Base-by-base conservation (phyloP, 2,888 invertebrate species). In the Dendrolimus pini region DNA sequence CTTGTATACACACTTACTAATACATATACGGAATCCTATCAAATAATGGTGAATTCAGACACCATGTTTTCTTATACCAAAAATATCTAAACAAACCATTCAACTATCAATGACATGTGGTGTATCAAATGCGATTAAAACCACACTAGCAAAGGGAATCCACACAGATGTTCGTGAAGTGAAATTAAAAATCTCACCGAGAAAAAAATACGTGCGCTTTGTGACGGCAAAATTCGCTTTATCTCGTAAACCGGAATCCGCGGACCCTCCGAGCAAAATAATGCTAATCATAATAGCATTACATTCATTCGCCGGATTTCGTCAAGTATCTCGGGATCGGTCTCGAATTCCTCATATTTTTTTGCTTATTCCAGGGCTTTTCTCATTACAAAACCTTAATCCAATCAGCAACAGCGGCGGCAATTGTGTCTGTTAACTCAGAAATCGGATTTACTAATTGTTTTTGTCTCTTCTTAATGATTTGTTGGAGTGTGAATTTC, bases 281-380 rank as follows among this genome's bases (percentile, higher is more conserved):
- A 89, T 87, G 87, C 89, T 89, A 89, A 90, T 90, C 87, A 83
- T 89, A 89, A 89, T 88, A 80, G 84, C 82, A 89, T 88, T 89
- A 89, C 87, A 85, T 88, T 88, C 85, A 87, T 88, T 87, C 85
- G 77, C 65, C 68, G 85, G 81, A 85, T 85, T 83, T 85, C 82
- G 82, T 89, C 82, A 83, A 89, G 89, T 85, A 85, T 87, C 80
- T 71, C 72, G 68, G 76, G 80, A 80, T 80, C 75, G 76, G 71
- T 65, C 68, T 68, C 69, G 75, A 73, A 75, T 78, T 82, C 81
- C 74, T 78, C 77, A 80, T 67, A 75, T 78, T 79, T 83, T 85
- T 85, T 82, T 78, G 66, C 66, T 64, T 70, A 68, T 69, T 71
- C 69, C 72, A 72, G 74, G 73, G 78, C 74, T 80, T 82, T 83